Conservation (phyloP, 2,113 vertebrate species). For the Centropus bengalensis region DNA sequence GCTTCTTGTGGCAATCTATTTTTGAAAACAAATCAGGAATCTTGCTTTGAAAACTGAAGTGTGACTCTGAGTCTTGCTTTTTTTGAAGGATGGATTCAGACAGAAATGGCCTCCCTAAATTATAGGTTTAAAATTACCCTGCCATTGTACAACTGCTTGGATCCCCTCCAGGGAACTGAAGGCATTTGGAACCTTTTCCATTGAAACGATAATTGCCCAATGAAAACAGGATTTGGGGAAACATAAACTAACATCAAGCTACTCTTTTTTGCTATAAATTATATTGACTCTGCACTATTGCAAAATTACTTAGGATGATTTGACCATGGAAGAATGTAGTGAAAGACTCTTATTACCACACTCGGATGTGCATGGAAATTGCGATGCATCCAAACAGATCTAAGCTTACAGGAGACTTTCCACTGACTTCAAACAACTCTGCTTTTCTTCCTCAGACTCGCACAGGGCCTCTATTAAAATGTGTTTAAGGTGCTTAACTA, state of each 20-base stretch:
- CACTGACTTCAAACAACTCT: constrained; percentile 2
- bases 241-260: constrained; percentile 56
- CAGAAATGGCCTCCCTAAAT: constrained; percentile 43
- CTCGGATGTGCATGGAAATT: not conserved
- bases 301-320: constrained; percentile 39
- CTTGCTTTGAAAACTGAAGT: constrained; percentile 20
- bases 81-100: not conserved
- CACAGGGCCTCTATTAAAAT: not conserved
- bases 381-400: constrained; percentile 14
- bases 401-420: constrained; percentile 17
- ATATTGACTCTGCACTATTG: constrained; percentile 31
- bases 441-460: not conserved
- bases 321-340: constrained; percentile 33
- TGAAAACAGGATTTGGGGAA: constrained; percentile 58
- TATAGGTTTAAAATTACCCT: constrained; percentile 56
- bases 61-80: not conserved
- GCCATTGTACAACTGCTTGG: constrained; percentile 44
- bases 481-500: not conserved
- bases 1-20: not conserved
- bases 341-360: constrained; percentile 1
- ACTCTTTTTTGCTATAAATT: constrained; percentile 50
- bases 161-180: constrained; percentile 2
- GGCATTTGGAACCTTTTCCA: constrained; percentile 12
- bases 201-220: constrained; percentile 26
- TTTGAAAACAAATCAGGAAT: not conserved